phyloP scores from a whole-genome alignment of 2,113 vertebrate species.

The Oreocharis arfaki region DNA sequence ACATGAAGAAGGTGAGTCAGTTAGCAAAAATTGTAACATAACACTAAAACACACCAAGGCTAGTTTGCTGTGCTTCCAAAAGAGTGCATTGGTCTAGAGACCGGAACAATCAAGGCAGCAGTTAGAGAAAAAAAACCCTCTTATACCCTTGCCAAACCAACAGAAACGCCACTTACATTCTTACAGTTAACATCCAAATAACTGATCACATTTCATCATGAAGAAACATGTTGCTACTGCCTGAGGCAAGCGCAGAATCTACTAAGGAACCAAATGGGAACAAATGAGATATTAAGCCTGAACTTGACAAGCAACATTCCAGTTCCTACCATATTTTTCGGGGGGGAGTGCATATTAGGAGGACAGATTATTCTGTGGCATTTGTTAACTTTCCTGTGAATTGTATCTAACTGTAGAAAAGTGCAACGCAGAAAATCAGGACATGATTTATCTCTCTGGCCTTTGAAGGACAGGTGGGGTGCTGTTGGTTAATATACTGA shows the following conservation, averaged over 20 bases:
- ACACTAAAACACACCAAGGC: neutral
- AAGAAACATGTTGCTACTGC: constrained; percentile 40
- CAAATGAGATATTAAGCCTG: constrained; percentile 3
- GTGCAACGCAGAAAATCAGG: neutral
- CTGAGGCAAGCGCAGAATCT: neutral
- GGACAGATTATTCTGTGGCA: neutral
- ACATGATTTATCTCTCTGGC: neutral
- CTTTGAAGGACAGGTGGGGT: neutral
- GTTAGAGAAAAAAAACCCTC: neutral
- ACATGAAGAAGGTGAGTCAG: neutral
- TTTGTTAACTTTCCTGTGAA: neutral
- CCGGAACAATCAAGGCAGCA: neutral
- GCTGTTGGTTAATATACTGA: neutral
- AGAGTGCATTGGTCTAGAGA: neutral
- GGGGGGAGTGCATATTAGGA: neutral
- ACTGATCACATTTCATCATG: constrained; percentile 10
- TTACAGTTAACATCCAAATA: constrained; percentile 12
- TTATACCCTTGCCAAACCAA: neutral
- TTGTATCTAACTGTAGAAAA: neutral
- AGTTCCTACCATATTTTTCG: constrained; percentile 6
- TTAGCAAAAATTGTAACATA: neutral
- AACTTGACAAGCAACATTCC: constrained; percentile 48
- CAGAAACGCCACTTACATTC: neutral
- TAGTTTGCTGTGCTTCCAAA: neutral
- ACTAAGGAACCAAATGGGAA: neutral